Percentiles rank a stretch among this genome's conserved stretches.
Conservation (phyloP, 2,888 invertebrate species). For the Automeris io region DNA sequence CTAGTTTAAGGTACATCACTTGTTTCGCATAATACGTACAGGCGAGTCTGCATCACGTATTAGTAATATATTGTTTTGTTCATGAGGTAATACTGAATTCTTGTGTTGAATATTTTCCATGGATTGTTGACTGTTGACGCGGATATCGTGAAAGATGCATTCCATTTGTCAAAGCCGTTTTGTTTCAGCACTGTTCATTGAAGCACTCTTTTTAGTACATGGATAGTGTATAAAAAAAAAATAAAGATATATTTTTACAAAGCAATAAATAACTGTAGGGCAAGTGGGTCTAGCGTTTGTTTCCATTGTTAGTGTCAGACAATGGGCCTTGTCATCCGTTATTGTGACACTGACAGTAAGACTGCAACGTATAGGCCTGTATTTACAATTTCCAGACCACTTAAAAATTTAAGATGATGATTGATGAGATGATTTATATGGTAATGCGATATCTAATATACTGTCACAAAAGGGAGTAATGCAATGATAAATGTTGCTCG, state of each 20-base stretch:
- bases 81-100: slow-evolving; percentile 39
- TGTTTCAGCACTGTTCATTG: slow-evolving; percentile 64
- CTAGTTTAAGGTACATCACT: slow-evolving; percentile 67
- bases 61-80: slow-evolving; percentile 38
- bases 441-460: slow-evolving; percentile 45
- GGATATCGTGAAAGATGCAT: slow-evolving; percentile 69
- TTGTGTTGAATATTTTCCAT: slow-evolving; percentile 47
- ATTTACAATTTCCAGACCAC: slow-evolving; percentile 50
- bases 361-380: slow-evolving; percentile 20
- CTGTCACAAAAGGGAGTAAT: slow-evolving; percentile 69
- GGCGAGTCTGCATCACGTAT: slow-evolving; percentile 29
- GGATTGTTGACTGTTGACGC: slow-evolving; percentile 54
- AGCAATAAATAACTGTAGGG: slow-evolving; percentile 23
- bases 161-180: slow-evolving; percentile 61
- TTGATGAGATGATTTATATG: slow-evolving; percentile 23
- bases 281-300: slow-evolving; percentile 31
- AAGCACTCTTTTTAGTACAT: slow-evolving; percentile 48
- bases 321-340: not conserved
- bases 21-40: slow-evolving; percentile 47
- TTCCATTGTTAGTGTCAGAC: slow-evolving; percentile 7
- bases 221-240: slow-evolving; percentile 43
- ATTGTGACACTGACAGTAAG: not conserved
- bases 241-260: slow-evolving; percentile 58
- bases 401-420: slow-evolving; percentile 32
- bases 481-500: slow-evolving; percentile 61